Percentiles rank a stretch among this genome's conserved stretches.
phyloP scores from a whole-genome alignment of 2,797 vertebrate genomes.

The Notamacropus eugenii region DNA sequence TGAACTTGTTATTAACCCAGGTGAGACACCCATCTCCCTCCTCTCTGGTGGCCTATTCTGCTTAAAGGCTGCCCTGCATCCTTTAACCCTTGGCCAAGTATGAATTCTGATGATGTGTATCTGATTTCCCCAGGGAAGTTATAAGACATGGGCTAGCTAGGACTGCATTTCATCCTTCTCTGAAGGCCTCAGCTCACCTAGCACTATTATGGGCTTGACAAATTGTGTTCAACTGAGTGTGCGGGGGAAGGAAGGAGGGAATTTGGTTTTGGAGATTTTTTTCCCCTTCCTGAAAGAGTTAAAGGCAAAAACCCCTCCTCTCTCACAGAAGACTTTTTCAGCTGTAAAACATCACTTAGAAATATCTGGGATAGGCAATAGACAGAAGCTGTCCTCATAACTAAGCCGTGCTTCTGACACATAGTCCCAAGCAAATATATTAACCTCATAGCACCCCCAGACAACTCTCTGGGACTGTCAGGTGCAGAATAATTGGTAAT shows the following conservation, averaged over 20 bases:
- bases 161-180: not conserved
- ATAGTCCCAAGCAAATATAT: not conserved
- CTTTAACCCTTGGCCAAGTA: not conserved
- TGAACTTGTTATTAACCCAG: not conserved
- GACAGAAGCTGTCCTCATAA: not conserved
- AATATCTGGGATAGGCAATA: not conserved
- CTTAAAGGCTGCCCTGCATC: not conserved
- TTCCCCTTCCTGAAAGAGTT: not conserved
- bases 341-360: not conserved
- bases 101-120: not conserved
- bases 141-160: not conserved
- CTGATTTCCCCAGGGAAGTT: not conserved
- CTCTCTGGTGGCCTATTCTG: too few relatives aligned
- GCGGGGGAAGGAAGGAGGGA: too few relatives aligned
- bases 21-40: not conserved
- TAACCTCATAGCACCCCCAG: not conserved
- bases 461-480: not conserved
- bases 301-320: not conserved
- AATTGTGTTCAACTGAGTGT: not conserved
- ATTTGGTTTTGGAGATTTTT: not conserved
- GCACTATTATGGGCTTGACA: not conserved
- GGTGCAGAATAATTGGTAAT: not conserved
- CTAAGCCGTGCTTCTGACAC: too few relatives aligned
- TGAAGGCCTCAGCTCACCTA: not conserved
- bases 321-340: not conserved